These are phyloP conservation scores for Anthrax anthrax DNA, from an alignment of 2,888 invertebrate species.

Conservation along the genomic window DNA sequence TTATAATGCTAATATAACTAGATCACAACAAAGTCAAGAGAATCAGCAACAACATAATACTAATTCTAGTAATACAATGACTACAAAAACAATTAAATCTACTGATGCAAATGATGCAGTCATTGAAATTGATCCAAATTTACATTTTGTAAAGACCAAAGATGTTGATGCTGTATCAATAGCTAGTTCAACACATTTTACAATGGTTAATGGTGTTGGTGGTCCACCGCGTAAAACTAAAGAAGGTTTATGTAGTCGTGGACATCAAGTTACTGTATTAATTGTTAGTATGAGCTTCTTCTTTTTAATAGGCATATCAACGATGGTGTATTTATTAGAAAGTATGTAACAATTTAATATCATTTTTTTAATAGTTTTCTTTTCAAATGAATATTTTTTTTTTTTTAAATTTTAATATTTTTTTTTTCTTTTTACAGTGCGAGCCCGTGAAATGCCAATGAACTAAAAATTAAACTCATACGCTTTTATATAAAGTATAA, in stretches of 20 bases:
- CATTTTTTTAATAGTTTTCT: neutral
- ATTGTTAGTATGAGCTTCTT: conserved; percentile 70
- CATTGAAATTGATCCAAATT: conserved; percentile 29
- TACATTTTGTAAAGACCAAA: conserved; percentile 34
- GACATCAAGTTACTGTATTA: conserved; percentile 66
- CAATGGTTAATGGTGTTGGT: conserved; percentile 64
- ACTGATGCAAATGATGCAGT: conserved; percentile 16
- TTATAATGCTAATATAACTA: conserved; percentile 5
- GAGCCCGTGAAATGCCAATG: conserved; percentile 36
- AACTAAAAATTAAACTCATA: conserved; percentile 18
- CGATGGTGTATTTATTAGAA: conserved; percentile 70
- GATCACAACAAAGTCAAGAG: neutral
- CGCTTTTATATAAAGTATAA: neutral
- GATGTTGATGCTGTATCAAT: conserved; percentile 55
- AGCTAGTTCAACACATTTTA: conserved; percentile 77
- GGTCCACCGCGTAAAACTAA: conserved; percentile 46
- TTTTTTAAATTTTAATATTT: conserved; percentile 5
- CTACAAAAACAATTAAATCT: conserved; percentile 2
- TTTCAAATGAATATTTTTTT: neutral
- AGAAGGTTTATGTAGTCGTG: conserved; percentile 57
- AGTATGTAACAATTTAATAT: conserved; percentile 45
- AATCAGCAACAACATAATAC: no score
- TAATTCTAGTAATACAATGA: neutral
- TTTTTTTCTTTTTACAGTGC: conserved; percentile 35
- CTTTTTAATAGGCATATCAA: conserved; percentile 64